Evolutionary conservation across 2,797 vertebrate genomes (phyloP), one percentile per base, ranked within the genome.

Genomic region (Emydoidea blandingii): DNA sequence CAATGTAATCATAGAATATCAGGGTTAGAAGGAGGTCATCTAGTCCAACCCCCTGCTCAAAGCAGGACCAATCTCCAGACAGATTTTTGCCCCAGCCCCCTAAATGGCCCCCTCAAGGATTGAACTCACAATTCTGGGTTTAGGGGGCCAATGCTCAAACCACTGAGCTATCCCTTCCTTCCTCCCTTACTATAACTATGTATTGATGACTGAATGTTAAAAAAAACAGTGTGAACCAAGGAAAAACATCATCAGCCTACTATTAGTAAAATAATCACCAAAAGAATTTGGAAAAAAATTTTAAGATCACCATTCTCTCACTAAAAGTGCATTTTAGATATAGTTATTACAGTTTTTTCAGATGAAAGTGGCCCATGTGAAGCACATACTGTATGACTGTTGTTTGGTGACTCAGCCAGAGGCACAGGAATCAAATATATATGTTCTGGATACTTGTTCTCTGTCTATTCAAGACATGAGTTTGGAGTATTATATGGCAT

Each of bases 371-470:
- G 49, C 12, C 21, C 14, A 41, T n/a, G 47, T 79, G 76, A 91
- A 87, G 15, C 2, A 50, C 34, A 49, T 57, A 21, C 8, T 83
- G 18, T 29, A 27, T 56, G 50, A 29, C 12, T 87, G 37, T 47
- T 94, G 18, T 81, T 83, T 91, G 68, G 12, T 83, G 62, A 81
- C 47, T 89, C 37, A 85, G 59, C 37, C 62, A 85, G 80, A 93
- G 79, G 25, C 37, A 57, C 2, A 54, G 7, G 23, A 57, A 92
- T 88, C 80, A 92, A 92, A 83, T 91, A 83, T 59, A 12, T 83
- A 95, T 84, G 83, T 95, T 93, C 86, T 44, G 65, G 68, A 62
- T 88, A 27, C 80, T 97, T 93, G 44, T 91, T 96, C 79, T 95
- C 49, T 93, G 9, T 85, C 54, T 93, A 52, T 91, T 93, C 54